Evolutionary conservation across 1,140 invertebrate species (phyloP).

Genomic region (Heliothis virescens): DNA sequence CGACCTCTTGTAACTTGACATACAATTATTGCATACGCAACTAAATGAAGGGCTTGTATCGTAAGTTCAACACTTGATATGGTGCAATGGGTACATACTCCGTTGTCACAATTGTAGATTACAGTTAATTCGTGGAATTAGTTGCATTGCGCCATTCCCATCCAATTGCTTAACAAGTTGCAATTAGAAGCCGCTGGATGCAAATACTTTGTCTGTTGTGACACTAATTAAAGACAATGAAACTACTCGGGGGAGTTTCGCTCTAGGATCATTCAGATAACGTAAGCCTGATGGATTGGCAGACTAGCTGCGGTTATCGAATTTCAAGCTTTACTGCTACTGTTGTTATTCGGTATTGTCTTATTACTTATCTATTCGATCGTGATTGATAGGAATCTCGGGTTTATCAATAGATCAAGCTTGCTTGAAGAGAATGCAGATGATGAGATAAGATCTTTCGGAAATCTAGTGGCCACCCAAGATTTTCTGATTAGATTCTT

Average conservation of each 20-base stretch:
- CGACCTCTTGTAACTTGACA: neutral
- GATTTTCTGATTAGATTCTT: neutral
- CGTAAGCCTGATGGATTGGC: neutral
- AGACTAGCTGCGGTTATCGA: neutral
- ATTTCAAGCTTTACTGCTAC: neutral
- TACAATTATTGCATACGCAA: no score
- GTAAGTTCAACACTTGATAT: no score
- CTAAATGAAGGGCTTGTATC: no score
- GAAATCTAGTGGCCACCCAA: neutral
- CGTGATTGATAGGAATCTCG: slow-evolving; percentile 7
- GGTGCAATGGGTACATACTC: neutral
- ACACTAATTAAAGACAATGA: slow-evolving; percentile 36
- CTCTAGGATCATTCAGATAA: neutral
- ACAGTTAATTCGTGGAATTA: slow-evolving; percentile 29
- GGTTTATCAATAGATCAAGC: neutral
- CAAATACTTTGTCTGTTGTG: slow-evolving; percentile 28
- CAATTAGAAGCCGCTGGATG: slow-evolving; percentile 38
- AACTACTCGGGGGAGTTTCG: neutral
- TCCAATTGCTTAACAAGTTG: slow-evolving; percentile 38
- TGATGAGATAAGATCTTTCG: neutral
- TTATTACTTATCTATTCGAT: slow-evolving; percentile 3
- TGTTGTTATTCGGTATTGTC: slow-evolving; percentile 7
- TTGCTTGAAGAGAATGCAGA: neutral
- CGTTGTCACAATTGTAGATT: slow-evolving; percentile 4
- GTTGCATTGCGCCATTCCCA: slow-evolving; percentile 16